A percentile compares a stretch with the other conserved stretches of the same genome.
phyloP scores from a whole-genome alignment of 2,888 invertebrate species.

The Trichopria drosophilae region DNA sequence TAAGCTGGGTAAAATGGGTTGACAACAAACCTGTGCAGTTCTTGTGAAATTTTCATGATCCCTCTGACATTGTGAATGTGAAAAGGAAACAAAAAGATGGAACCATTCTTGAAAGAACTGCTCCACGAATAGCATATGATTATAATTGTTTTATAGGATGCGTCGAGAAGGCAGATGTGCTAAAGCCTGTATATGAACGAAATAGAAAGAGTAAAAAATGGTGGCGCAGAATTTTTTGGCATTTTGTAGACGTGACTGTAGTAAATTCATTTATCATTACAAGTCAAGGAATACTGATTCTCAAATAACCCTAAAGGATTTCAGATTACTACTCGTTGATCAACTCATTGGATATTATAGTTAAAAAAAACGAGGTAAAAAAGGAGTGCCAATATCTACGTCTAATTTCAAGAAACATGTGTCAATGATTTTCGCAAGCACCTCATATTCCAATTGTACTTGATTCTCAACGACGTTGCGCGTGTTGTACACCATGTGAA shows the following conservation, averaged over 20 bases:
- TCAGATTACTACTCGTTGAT: too few relatives aligned
- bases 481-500: too few relatives aligned
- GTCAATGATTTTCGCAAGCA: neutral
- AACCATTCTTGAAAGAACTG: too few relatives aligned
- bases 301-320: too few relatives aligned
- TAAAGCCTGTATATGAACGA: slow-evolving; percentile 1
- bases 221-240: slow-evolving; percentile 1
- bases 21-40: too few relatives aligned
- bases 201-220: neutral
- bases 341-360: too few relatives aligned
- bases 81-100: slow-evolving; percentile 6
- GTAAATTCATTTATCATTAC: too few relatives aligned
- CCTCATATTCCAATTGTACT: slow-evolving; percentile 6
- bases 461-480: neutral
- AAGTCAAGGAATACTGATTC: too few relatives aligned
- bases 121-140: neutral
- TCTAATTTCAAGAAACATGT: slow-evolving; percentile 1
- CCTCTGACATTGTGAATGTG: neutral
- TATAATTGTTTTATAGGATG: slow-evolving; percentile 5
- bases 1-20: too few relatives aligned
- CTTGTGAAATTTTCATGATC: slow-evolving; percentile 3
- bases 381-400: neutral
- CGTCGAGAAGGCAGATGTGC: slow-evolving; percentile 5
- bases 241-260: neutral
- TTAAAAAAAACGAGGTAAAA: slow-evolving; percentile 5